Evolutionary conservation across 2,888 invertebrate genomes (phyloP).

Genomic region (Acronicta aceris): DNA sequence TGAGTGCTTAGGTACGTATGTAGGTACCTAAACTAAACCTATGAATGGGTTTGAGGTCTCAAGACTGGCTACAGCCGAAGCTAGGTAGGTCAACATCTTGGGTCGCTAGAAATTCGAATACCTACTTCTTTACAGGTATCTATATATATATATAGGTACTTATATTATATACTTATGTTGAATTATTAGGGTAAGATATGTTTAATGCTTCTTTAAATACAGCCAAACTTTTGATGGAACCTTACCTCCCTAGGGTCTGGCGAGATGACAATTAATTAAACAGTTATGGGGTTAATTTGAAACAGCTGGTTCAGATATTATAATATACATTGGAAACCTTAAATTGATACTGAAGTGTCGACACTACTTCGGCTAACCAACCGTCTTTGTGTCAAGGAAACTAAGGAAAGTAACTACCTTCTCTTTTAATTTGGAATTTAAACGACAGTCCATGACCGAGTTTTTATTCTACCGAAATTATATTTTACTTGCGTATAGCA

Average conservation of each 20-base stretch:
- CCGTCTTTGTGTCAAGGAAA: slow-evolving; percentile 32
- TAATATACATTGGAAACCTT: slow-evolving; percentile 69
- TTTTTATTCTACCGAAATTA: too few species aligned
- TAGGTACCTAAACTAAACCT: too few species aligned
- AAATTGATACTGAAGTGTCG: slow-evolving; percentile 59
- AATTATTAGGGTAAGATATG: slow-evolving; percentile 29
- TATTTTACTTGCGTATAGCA: too few species aligned
- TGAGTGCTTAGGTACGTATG: too few species aligned
- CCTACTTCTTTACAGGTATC: too few species aligned
- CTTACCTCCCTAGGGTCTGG: slow-evolving; percentile 39
- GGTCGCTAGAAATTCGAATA: too few species aligned
- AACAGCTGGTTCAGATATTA: slow-evolving; percentile 72
- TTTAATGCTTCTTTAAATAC: slow-evolving; percentile 15
- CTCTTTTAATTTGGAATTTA: too few species aligned
- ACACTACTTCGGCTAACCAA: slow-evolving; percentile 37
- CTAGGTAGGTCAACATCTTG: too few species aligned
- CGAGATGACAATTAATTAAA: slow-evolving; percentile 75
- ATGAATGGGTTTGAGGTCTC: too few species aligned
- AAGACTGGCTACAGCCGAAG: too few species aligned
- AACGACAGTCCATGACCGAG: too few species aligned
- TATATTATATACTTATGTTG: slow-evolving; percentile 2
- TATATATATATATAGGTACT: too few species aligned
- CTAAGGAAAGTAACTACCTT: slow-evolving; percentile 21
- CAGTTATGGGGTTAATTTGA: slow-evolving; percentile 71
- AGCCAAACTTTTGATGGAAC: slow-evolving; percentile 35